Conservation (phyloP, 1,140 invertebrate genomes). For the Hyles euphorbiae region DNA sequence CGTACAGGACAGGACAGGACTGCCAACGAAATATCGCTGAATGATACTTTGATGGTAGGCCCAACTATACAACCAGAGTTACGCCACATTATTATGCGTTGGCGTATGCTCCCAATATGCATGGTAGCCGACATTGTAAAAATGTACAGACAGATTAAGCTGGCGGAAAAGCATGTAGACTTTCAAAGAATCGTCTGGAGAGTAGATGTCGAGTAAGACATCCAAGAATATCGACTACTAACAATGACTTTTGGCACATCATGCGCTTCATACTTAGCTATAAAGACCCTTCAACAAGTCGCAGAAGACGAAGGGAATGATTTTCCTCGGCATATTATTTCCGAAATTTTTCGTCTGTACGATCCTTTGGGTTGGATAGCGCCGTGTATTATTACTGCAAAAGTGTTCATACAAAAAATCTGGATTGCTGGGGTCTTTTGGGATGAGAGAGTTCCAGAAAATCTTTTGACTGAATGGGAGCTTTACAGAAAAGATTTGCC, state of each 20-base stretch:
- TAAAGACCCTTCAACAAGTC: constrained; percentile 45
- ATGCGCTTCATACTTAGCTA: constrained; percentile 49
- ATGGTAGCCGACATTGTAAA: constrained; percentile 52
- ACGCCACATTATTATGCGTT: constrained; percentile 21
- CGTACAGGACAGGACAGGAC: constrained; percentile 9
- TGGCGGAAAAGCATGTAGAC: constrained; percentile 24
- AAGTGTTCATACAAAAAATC: constrained; percentile 68
- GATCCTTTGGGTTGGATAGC: constrained; percentile 58
- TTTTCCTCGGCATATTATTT: constrained; percentile 15
- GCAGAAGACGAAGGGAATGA: constrained; percentile 35
- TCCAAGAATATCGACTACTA: constrained; percentile 24
- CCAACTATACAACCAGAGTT: constrained; percentile 23
- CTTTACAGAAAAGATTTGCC: constrained; percentile 17
- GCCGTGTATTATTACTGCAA: constrained; percentile 52
- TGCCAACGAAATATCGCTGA: constrained; percentile 25
- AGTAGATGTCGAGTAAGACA: constrained; percentile 11
- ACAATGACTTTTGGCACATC: constrained; percentile 53
- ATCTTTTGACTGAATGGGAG: constrained; percentile 29
- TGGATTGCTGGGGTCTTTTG: constrained; percentile 52
- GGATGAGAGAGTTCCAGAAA: constrained; percentile 41
- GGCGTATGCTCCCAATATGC: constrained; percentile 21
- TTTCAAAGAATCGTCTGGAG: constrained; percentile 56
- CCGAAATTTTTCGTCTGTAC: constrained; percentile 27
- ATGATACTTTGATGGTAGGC: constrained; percentile 21
- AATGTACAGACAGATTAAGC: constrained; percentile 67